A percentile compares a stretch with the other conserved stretches of the same genome.
phyloP scores from a whole-genome alignment of 2,113 vertebrate species.

The Phalacrocorax carbo region DNA sequence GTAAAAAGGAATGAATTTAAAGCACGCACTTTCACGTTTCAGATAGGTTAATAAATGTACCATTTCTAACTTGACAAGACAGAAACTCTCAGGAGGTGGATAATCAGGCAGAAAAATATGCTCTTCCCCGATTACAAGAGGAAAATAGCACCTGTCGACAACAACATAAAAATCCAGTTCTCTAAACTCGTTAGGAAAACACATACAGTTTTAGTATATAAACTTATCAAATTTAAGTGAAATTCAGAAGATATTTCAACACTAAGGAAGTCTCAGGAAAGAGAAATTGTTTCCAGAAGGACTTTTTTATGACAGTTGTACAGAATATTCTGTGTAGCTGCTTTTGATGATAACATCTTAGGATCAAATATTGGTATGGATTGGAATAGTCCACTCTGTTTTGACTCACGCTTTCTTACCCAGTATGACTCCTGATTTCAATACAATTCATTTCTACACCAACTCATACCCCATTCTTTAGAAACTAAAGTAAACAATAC shows the following conservation, averaged over 20 bases:
- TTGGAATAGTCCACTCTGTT: neutral
- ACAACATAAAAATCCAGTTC: neutral
- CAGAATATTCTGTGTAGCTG: neutral
- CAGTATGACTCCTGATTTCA: neutral
- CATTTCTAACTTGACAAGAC: slow-evolving; percentile 24
- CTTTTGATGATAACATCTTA: neutral
- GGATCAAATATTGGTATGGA: neutral
- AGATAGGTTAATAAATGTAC: slow-evolving; percentile 33
- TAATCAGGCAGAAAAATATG: slow-evolving; percentile 10
- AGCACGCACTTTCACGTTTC: neutral
- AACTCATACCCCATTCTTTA: neutral
- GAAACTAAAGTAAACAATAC: neutral
- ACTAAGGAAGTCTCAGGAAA: neutral
- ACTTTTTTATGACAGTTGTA: neutral
- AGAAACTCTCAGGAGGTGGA: slow-evolving; percentile 8
- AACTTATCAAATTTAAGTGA: neutral
- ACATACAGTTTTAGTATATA: neutral
- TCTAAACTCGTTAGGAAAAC: slow-evolving; percentile 34
- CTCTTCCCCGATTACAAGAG: slow-evolving; percentile 16
- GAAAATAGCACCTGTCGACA: slow-evolving; percentile 18
- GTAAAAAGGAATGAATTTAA: neutral
- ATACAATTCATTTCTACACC: neutral
- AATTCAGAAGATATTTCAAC: neutral
- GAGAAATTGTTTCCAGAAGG: neutral
- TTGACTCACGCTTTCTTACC: neutral